A percentile compares a stretch with the other conserved stretches of the same genome.
These are phyloP conservation scores for Pedetes capensis DNA, from an alignment of 2,113 vertebrate species.

Conservation along the genomic window DNA sequence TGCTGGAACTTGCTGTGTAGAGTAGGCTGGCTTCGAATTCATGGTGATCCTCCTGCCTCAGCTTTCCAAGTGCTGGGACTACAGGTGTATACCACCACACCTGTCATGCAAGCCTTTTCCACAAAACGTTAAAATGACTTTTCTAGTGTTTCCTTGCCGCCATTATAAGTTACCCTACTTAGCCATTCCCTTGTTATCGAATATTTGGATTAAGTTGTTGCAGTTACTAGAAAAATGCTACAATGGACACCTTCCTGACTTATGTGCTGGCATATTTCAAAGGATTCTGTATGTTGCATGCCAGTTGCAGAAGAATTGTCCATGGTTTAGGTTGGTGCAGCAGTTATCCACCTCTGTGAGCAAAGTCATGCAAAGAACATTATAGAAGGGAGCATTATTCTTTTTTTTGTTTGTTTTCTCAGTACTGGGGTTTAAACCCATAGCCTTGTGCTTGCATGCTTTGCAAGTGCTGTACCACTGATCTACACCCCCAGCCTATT, in stretches of 20 bases:
- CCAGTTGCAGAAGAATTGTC: conserved; percentile 28
- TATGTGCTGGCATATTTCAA: background rate
- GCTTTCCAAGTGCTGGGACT: too few species aligned
- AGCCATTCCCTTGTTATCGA: background rate
- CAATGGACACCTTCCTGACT: background rate
- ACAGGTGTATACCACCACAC: too few species aligned
- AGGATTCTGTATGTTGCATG: background rate
- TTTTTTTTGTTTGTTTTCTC: too few species aligned
- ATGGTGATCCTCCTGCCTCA: too few species aligned
- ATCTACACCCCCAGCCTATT: too few species aligned
- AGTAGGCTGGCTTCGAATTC: too few species aligned
- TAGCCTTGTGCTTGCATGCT: too few species aligned
- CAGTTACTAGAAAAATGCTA: background rate
- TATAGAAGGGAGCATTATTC: conserved; percentile 64
- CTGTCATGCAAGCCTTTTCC: conserved; percentile 34
- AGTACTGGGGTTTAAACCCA: too few species aligned
- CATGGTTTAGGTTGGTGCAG: background rate
- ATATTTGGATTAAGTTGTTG: background rate
- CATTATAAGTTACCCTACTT: conserved; percentile 51
- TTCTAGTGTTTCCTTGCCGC: conserved; percentile 1
- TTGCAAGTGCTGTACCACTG: too few species aligned
- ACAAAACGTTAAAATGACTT: background rate
- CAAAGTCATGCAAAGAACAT: conserved; percentile 15
- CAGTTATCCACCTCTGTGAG: background rate
- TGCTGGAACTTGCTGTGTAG: too few species aligned